Percentiles rank a stretch among this genome's conserved stretches.
phyloP scores from a whole-genome alignment of 2,797 vertebrate species.

The Basileuterus tristriatus region DNA sequence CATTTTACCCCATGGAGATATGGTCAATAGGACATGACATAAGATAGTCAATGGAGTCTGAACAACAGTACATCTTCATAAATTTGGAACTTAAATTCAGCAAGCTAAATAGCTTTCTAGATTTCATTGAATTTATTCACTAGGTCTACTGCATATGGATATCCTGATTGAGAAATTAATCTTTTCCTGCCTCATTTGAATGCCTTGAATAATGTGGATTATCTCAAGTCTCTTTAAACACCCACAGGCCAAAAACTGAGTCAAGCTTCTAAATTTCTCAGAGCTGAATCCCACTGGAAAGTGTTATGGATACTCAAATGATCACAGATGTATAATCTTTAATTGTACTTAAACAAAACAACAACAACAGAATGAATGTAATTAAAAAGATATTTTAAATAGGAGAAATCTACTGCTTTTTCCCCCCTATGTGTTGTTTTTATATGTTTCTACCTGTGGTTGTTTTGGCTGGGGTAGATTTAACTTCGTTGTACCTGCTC shows the following conservation, averaged over 20 bases:
- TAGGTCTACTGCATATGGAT: not conserved
- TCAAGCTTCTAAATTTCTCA: not conserved
- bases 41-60: not conserved
- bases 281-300: not conserved
- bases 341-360: no score
- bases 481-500: not conserved
- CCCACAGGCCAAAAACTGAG: not conserved
- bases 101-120: not conserved
- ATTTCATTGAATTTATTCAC: not conserved
- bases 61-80: not conserved
- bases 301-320: not conserved
- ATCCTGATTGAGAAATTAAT: not conserved
- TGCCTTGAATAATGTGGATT: not conserved
- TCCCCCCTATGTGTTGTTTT: accelerated
- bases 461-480: not conserved
- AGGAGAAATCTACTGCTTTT: not conserved
- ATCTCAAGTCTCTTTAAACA: not conserved
- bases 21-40: not conserved
- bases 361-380: not conserved
- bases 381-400: not conserved
- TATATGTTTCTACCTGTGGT: not conserved
- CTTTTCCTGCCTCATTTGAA: not conserved
- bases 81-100: not conserved
- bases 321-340: not conserved
- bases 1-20: not conserved